Conservation (phyloP, 1,140 invertebrate genomes). For the Melanaphis sacchari region DNA sequence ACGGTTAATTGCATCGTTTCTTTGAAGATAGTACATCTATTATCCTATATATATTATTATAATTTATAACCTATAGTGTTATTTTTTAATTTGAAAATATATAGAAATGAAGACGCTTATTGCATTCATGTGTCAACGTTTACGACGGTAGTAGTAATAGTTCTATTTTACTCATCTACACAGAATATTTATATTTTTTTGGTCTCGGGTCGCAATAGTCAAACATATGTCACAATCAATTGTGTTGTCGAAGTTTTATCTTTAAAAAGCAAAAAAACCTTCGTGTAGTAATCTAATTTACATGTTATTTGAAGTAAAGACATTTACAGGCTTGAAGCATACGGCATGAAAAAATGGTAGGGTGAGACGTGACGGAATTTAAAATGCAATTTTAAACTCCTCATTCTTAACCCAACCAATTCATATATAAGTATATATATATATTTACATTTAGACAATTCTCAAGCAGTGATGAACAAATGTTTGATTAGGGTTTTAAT, state of each 20-base stretch:
- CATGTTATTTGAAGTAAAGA: constrained; percentile 58
- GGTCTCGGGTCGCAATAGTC: constrained; percentile 14
- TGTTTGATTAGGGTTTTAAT: constrained; percentile 18
- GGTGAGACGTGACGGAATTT: constrained; percentile 42
- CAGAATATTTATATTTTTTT: background rate
- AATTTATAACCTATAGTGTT: background rate
- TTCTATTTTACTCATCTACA: background rate
- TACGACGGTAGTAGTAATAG: background rate
- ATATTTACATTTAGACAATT: background rate
- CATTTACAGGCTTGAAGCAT: constrained; percentile 44
- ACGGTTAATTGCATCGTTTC: too few species aligned
- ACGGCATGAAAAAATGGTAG: background rate
- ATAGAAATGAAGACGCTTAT: constrained; percentile 49
- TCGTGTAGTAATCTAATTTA: constrained; percentile 50
- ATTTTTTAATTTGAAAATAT: background rate
- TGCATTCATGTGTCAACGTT: constrained; percentile 42
- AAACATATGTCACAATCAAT: constrained; percentile 47
- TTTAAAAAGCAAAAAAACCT: constrained; percentile 21
- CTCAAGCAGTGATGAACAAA: background rate
- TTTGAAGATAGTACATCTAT: background rate
- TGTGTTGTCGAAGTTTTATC: constrained; percentile 44
- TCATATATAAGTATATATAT: background rate
- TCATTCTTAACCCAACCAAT: background rate
- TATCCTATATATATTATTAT: background rate
- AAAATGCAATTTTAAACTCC: constrained; percentile 48